Evolutionary conservation across 2,888 invertebrate species (phyloP).

Genomic region (Agonum fuliginosum): DNA sequence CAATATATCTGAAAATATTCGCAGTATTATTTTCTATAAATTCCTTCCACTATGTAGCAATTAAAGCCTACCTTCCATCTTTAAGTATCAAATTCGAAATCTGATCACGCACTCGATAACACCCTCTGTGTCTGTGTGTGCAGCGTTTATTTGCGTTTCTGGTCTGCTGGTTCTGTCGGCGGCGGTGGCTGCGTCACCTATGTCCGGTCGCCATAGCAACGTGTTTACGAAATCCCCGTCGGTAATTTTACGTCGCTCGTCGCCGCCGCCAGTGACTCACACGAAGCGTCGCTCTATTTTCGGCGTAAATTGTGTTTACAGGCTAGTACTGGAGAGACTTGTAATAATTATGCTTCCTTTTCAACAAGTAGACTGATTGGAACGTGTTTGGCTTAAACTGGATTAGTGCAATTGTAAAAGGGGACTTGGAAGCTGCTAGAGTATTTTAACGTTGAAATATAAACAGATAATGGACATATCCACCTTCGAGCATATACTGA

Average conservation of each 20-base stretch:
- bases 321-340: background rate
- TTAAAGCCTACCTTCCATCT: background rate
- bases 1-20: too few relatives aligned
- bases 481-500: too few relatives aligned
- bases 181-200: slow-evolving; percentile 21
- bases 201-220: slow-evolving; percentile 44
- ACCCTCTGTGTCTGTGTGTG: background rate
- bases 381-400: background rate
- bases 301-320: slow-evolving; percentile 17
- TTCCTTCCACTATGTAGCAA: background rate
- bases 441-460: too few relatives aligned
- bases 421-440: too few relatives aligned
- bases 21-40: too few relatives aligned
- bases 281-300: slow-evolving; percentile 18
- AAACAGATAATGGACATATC: too few relatives aligned
- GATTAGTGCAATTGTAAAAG: background rate
- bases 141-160: slow-evolving; percentile 42
- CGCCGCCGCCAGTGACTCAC: slow-evolving; percentile 27
- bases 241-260: slow-evolving; percentile 10
- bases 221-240: slow-evolving; percentile 47
- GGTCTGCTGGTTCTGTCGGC: slow-evolving; percentile 37
- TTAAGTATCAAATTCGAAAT: background rate
- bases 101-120: background rate
- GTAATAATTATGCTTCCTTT: slow-evolving; percentile 27
- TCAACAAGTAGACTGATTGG: background rate